Evolutionary conservation across 1,140 invertebrate species (phyloP), one percentile per base, ranked within the genome.

Genomic region (Drosophila bocqueti): DNA sequence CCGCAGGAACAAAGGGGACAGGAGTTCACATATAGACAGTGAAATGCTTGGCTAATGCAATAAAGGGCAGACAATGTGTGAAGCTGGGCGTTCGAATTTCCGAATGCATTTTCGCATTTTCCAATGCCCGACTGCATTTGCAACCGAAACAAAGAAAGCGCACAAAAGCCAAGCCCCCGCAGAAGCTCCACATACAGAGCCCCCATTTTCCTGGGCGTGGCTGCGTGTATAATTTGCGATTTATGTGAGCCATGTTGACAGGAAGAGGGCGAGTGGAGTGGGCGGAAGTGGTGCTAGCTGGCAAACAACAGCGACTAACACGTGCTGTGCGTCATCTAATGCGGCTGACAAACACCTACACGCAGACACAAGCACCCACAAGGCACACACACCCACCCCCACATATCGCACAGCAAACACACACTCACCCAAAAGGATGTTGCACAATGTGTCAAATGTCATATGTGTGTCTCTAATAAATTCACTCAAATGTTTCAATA

Each of bases 401-500:
- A 36, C 11, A 36, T 36, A 11, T 13, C 34, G 34, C 34, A 36
- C 34, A 13, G 24, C 54, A 45, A 29, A 36, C 31, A 18, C 46
- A 13, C 34, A 26, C n/a, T 34, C 43, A 42, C 18, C 10, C 50
- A 9, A 46, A 45, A 71, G 85, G 85, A 90, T 84, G 66, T 79
- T 81, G 79, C 75, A 90, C 85, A 89, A 89, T 89, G 85, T 89
- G 85, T 89, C 85, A 89, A 89, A 81, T 89, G 85, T 89, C 85
- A 90, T 90, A 90, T 85, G 73, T 81, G 82, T 85, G 85, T 90
- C 85, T 82, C 85, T 89, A 89, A 89, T 89, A 89, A 89, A 89
- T 89, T 89, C 85, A 85, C 85, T 89, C 81, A 90, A 89, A 89
- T 89, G 84, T 84, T 89, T 84, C 84, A 90, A 89, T 89, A 77